Percentiles rank a stretch among this genome's conserved stretches.
Evolutionary conservation across 2,888 invertebrate species (phyloP).

Genomic region (Tolmerus cingulatus): DNA sequence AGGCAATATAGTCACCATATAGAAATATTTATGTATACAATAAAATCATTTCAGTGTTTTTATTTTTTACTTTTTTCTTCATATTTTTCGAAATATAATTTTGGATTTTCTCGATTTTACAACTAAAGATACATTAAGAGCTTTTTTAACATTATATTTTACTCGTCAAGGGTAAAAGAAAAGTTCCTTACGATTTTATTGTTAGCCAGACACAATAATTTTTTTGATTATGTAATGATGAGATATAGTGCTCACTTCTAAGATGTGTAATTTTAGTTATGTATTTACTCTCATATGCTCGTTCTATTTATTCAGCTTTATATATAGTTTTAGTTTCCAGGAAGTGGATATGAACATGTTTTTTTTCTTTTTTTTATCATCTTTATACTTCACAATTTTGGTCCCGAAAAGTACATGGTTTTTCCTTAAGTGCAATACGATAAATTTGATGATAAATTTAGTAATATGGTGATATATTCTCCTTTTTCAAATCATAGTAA

Average conservation of each 20-base stretch:
- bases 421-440: constrained; percentile 27
- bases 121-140: constrained; percentile 29
- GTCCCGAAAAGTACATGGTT: constrained; percentile 38
- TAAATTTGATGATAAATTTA: constrained; percentile 15
- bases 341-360: constrained; percentile 37
- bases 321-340: constrained; percentile 31
- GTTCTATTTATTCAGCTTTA: constrained; percentile 9
- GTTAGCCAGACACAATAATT: constrained; percentile 26
- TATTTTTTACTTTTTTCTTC: not conserved
- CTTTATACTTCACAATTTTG: constrained; percentile 35
- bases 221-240: constrained; percentile 32
- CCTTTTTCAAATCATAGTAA: not conserved
- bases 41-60: constrained; percentile 35
- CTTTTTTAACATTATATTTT: constrained; percentile 14
- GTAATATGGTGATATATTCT: constrained; percentile 34
- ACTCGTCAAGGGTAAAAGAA: not conserved
- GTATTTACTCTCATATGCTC: constrained; percentile 5
- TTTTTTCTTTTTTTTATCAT: not conserved
- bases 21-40: constrained; percentile 44
- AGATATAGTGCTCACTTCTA: constrained; percentile 28
- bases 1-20: constrained; percentile 50
- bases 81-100: constrained; percentile 9
- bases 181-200: not conserved
- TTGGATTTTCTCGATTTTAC: not conserved
- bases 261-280: constrained; percentile 29